Conservation (phyloP, 2,888 invertebrate genomes). For the Magallana nippona region DNA sequence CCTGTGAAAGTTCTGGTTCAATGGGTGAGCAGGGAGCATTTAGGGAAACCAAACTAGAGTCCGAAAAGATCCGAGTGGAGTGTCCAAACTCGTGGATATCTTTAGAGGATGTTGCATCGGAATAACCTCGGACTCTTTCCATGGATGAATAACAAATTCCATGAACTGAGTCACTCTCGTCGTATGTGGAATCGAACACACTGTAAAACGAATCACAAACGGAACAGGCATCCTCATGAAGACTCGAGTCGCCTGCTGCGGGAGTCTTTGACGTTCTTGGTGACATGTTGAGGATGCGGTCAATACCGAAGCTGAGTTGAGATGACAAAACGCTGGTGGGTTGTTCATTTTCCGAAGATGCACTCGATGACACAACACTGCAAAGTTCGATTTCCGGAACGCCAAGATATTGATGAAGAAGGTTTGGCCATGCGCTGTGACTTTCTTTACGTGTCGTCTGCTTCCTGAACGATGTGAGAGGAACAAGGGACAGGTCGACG, state of each 20-base stretch:
- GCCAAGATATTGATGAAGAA: not conserved
- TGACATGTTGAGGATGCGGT: conserved; percentile 18
- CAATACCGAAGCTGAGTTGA: conserved; percentile 31
- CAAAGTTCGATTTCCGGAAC: not conserved
- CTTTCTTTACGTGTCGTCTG: conserved; percentile 51
- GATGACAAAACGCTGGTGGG: not conserved
- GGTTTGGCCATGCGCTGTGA: not conserved
- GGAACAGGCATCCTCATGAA: not conserved
- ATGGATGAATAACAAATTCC: not conserved
- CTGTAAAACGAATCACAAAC: not conserved
- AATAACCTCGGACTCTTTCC: not conserved
- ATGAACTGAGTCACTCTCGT: conserved; percentile 13
- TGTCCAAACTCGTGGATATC: not conserved
- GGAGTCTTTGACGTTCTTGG: not conserved
- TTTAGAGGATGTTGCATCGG: not conserved
- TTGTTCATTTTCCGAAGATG: not conserved
- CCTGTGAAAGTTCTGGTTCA: conserved; percentile 19
- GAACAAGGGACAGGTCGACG: conserved; percentile 58
- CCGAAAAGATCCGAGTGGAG: not conserved
- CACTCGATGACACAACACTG: not conserved
- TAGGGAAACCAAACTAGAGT: conserved; percentile 13
- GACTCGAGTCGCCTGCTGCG: not conserved
- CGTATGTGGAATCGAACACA: not conserved
- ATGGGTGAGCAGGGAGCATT: conserved; percentile 10
- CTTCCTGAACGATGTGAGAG: conserved; percentile 54